Percentiles rank a stretch among this genome's conserved stretches.
Evolutionary conservation across 1,140 invertebrate genomes (phyloP).

Genomic region (Papilio machaon): DNA sequence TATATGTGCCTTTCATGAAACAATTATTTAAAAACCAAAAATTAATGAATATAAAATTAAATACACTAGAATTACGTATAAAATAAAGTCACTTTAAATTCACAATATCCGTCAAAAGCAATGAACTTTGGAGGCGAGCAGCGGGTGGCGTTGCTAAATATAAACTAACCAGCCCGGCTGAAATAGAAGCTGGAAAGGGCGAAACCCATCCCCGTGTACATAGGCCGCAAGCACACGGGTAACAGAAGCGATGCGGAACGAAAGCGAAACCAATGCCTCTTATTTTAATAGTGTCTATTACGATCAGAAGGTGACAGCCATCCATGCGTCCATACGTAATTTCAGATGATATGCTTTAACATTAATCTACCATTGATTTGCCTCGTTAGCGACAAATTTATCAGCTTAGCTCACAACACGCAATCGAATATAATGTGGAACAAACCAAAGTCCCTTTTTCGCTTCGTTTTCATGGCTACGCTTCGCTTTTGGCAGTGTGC

Average conservation of each 20-base stretch:
- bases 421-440: no score
- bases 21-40: no score
- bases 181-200: constrained; percentile 45
- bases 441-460: not conserved
- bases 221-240: not conserved
- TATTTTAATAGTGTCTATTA: no score
- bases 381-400: not conserved
- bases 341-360: no score
- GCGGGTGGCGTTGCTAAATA: constrained; percentile 38
- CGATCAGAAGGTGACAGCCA: no score
- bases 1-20: no score
- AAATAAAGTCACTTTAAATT: not conserved
- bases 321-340: no score
- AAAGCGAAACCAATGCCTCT: not conserved
- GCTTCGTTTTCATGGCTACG: not conserved
- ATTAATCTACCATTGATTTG: no score
- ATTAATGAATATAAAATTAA: not conserved
- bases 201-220: constrained; percentile 31
- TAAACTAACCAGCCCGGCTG: constrained; percentile 41
- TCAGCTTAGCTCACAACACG: no score
- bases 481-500: not conserved
- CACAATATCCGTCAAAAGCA: constrained; percentile 32
- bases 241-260: not conserved
- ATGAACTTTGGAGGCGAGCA: constrained; percentile 36
- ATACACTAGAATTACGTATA: not conserved